Base-by-base conservation (phyloP, 2,888 invertebrate species). In the Dorcus parallelipipedus region DNA sequence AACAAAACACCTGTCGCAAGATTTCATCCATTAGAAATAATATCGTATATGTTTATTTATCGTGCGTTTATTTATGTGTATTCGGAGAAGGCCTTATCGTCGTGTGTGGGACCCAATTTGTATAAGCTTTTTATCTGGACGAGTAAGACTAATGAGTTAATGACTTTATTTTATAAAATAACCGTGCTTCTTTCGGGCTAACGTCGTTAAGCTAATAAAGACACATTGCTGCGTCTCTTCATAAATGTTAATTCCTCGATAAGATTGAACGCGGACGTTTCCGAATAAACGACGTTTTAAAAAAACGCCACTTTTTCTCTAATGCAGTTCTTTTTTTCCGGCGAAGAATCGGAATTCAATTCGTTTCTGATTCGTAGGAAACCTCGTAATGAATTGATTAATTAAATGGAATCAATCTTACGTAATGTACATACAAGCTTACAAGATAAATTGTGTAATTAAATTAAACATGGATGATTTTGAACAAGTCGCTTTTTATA, bases 151-250 rank as follows among this genome's bases (percentile, higher is more conserved):
- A 57, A 59, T 59, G 56, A 56, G 51, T 45, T 56, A 56, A 59
- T 59, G 59, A 59, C 59, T 59, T 57, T 59, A 59, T 59, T 59
- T 58, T 56, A 49, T 56, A 38, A 33, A n/a, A 50, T 54, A 33
- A 33, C 26, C 26, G 26, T 6, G 26, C 26, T 5, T 33, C 26
- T 23, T n/a, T 9, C 45, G n/a, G 17, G 45, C 45, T 23, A 23
- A 10, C n/a, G 17, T 45, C 17, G 14, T 45, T 20, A 20, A 45
- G 45, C 7, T 20, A 23, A 20, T 9, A 10, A 45, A 23, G 9
- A 20, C 45, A 20, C 17, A 45, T 45, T 17, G 42, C 17, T 45
- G 20, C 26, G 45, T 20, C 17, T 45, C 47, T 41, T 47, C 38
- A 47, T 49, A 49, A 54, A 54, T 47, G 54, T 17, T 17, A 45